Evolutionary conservation across 2,797 vertebrate species (phyloP).

Genomic region (Champsocephalus gunnari): DNA sequence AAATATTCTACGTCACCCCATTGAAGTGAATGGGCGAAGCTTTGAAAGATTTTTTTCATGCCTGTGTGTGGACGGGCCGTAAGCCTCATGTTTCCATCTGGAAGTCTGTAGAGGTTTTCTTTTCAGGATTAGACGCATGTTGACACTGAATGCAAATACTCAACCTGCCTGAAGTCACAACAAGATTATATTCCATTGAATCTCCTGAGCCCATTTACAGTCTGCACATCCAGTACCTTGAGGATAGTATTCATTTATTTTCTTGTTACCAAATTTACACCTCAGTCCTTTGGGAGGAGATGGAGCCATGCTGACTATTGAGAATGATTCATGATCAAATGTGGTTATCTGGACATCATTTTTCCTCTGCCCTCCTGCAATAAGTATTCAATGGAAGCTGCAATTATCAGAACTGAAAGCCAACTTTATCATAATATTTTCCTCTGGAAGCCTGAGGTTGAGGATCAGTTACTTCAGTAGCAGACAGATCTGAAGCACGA

Average conservation of each 20-base stretch:
- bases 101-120: neutral
- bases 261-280: slow-evolving; percentile 42
- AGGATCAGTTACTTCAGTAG: slow-evolving; percentile 58
- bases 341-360: slow-evolving; percentile 21
- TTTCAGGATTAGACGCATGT: neutral
- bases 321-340: slow-evolving; percentile 32
- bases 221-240: slow-evolving; percentile 11
- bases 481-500: slow-evolving; percentile 41
- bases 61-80: too few relatives aligned
- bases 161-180: slow-evolving; percentile 19
- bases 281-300: slow-evolving; percentile 12
- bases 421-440: slow-evolving; percentile 67
- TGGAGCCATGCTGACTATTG: slow-evolving; percentile 6
- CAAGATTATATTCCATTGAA: neutral
- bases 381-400: slow-evolving; percentile 36
- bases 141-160: slow-evolving; percentile 32
- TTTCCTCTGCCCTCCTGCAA: slow-evolving; percentile 22
- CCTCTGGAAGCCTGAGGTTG: slow-evolving; percentile 57
- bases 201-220: neutral
- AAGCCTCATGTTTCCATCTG: slow-evolving; percentile 29
- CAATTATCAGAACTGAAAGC: slow-evolving; percentile 56
- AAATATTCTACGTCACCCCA: too few relatives aligned
- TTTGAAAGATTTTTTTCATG: too few relatives aligned
- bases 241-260: neutral
- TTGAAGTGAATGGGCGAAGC: too few relatives aligned